These are phyloP conservation scores for Drosophila kambysellisi DNA, from an alignment of 2,888 invertebrate genomes.

Conservation along the genomic window DNA sequence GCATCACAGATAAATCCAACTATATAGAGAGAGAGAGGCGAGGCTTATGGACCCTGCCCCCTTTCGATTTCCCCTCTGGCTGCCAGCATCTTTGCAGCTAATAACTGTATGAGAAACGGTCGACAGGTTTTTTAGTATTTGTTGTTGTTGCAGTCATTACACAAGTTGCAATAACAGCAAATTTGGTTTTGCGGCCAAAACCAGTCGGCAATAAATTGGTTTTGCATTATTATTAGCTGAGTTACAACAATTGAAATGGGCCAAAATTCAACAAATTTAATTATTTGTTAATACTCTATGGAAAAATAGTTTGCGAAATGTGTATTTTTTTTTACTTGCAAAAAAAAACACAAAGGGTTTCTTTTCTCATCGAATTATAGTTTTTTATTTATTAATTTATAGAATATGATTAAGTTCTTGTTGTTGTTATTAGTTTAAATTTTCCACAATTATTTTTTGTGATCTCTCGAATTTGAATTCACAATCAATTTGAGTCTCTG, in stretches of 20 bases:
- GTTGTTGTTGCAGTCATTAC: slow-evolving; percentile 9
- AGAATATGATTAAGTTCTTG: too few relatives aligned
- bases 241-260: slow-evolving; percentile 1
- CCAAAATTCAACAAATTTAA: background rate
- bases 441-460: background rate
- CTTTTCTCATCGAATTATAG: background rate
- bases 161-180: slow-evolving; percentile 40
- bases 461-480: background rate
- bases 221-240: slow-evolving; percentile 23
- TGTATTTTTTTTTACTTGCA: too few relatives aligned
- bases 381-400: too few relatives aligned
- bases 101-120: slow-evolving; percentile 41
- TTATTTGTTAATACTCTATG: background rate
- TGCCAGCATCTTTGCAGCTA: slow-evolving; percentile 10
- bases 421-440: background rate
- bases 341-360: too few relatives aligned
- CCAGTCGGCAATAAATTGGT: slow-evolving; percentile 30
- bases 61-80: background rate
- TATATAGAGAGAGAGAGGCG: background rate
- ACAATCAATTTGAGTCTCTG: background rate
- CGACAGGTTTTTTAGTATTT: slow-evolving; percentile 8
- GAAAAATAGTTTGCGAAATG: background rate
- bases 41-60: background rate
- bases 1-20: slow-evolving; percentile 37
- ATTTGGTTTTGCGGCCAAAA: slow-evolving; percentile 34